phyloP scores from a whole-genome alignment of 2,113 vertebrate species.

The Psettodes erumei region DNA sequence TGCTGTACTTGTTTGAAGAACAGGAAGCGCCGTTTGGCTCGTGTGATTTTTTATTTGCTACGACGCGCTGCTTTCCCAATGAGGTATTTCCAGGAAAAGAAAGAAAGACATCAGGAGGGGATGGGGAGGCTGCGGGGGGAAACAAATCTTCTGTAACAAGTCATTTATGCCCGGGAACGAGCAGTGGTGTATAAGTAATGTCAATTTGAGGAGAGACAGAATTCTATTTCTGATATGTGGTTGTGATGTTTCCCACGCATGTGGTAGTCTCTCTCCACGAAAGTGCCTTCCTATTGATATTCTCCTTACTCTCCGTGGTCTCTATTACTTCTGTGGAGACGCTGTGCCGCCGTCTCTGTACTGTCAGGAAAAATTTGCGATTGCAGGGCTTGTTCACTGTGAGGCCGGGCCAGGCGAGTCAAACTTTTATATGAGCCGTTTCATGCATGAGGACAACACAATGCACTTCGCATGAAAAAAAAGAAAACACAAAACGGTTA shows the following conservation, averaged over 20 bases:
- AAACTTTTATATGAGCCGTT: conserved; percentile 42
- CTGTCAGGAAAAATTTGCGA: conserved; percentile 32
- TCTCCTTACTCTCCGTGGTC: conserved; percentile 12
- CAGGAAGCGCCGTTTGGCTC: neutral
- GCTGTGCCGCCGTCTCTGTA: neutral
- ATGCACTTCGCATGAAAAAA: conserved; percentile 10
- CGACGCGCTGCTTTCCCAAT: neutral
- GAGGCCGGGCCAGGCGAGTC: conserved; percentile 13
- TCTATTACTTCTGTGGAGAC: conserved; percentile 39
- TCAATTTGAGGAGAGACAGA: conserved; percentile 34
- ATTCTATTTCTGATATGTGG: conserved; percentile 35
- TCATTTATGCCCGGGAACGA: conserved; percentile 34
- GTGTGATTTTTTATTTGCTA: conserved; percentile 31
- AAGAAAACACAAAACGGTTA: conserved; percentile 1
- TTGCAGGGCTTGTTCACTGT: conserved; percentile 15
- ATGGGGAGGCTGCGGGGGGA: neutral
- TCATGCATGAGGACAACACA: conserved; percentile 46
- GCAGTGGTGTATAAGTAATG: conserved; percentile 37
- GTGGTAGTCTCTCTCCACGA: conserved; percentile 9
- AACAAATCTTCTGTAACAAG: conserved; percentile 21
- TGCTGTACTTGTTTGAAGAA: conserved; percentile 17
- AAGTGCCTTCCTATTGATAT: conserved; percentile 46
- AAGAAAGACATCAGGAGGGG: neutral
- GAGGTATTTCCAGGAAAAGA: conserved; percentile 4
- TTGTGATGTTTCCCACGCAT: conserved; percentile 44